Evolutionary conservation across 2,113 vertebrate genomes (phyloP), one percentile per base, ranked within the genome.

Genomic region (Litocranius walleri): DNA sequence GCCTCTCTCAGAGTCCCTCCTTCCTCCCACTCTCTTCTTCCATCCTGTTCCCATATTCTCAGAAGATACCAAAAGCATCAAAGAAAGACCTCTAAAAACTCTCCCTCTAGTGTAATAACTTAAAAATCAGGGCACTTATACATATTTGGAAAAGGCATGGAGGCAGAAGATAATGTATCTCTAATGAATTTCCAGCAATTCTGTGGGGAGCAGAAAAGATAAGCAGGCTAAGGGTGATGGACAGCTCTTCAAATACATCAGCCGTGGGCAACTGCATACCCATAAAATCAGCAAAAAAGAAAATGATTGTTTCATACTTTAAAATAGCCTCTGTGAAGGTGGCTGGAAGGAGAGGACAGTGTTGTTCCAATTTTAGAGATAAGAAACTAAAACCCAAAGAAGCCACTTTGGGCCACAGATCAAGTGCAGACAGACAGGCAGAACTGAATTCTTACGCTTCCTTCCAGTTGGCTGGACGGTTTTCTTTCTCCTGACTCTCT

Each of bases 361-460:
- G 48, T 88, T 81, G 57, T 89, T 95, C 94, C 33, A 29, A 54
- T 94, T 95, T 93, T 80, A 96, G 86, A 94, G 50, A 83, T 36
- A 61, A 96, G 74, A 96, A 91, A 87, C 92, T 91, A 92, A 87
- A 96, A 77, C 48, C 52, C 52, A 52, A 30, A 88, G 92, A 43
- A 71, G 67, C 57, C 45, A 52, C 94, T 97, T 64, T 45, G 94
- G 96, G 90, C 59, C 85, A n/a, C 67, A 87, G 94, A 97, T 86
- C 48, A 93, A 97, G 86, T 36, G 30, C 17, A 56, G 43, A 54
- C 0, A 11, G 78, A 33, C 29, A 30, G 50, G 21, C 93, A 96
- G 57, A 92, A 86, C 2, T 21, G 71, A 48, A 40, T 48, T 40
- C n/a, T 21, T 23, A 1, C 1, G 33, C 77, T 56, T 50, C 48